Percentiles rank a stretch among this genome's conserved stretches.
These are phyloP conservation scores for Xenopus tropicalis DNA, from an alignment of 2,113 vertebrate genomes.

Conservation along the genomic window UCB_Xtro_10.0 CM004443.2:173994001-173994500, in stretches of 20 bases:
- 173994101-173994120: neutral
- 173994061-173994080: neutral
- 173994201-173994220: constrained; percentile 26
- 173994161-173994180: constrained; percentile 8
- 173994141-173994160: constrained; percentile 3
- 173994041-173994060: neutral
- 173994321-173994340: neutral
- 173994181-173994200: constrained; percentile 32
- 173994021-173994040: neutral
- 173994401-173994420: neutral
- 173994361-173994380: neutral
- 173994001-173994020: constrained; percentile 7
- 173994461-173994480: neutral
- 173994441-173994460: neutral
- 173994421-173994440: neutral
- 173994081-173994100: neutral
- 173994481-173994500: too few relatives aligned
- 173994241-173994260: constrained; percentile 20
- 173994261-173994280: constrained; percentile 34
- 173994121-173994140: neutral
- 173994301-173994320: constrained; percentile 12
- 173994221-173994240: constrained; percentile 30
- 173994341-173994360: neutral
- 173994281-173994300: constrained; percentile 20
- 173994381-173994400: neutral